Base-by-base conservation (phyloP, 2,797 vertebrate species). In the Melanotaenia boesemani region DNA sequence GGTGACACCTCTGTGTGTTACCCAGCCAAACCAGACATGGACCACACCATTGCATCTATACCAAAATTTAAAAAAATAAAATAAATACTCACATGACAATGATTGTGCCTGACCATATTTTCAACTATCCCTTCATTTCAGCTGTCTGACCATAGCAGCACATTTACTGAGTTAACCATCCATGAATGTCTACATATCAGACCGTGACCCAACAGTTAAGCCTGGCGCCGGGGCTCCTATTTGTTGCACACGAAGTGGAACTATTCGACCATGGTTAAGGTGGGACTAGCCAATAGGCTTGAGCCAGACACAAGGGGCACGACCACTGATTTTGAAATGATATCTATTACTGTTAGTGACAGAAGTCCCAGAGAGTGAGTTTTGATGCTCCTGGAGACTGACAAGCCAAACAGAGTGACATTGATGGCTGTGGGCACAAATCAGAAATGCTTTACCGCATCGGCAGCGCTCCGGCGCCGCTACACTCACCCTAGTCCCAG, bases 341-440 rank as follows among this genome's bases (percentile, higher is more conserved):
- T 96, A 97, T 97, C 96, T 92, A 95, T 97, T 96, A 96, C 96
- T 95, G 91, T 95, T 96, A 94, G 95, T 95, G 95, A 96, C 96
- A 96, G 95, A 92, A 83, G 93, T 94, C 93, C 90, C 89, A 91
- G 89, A 94, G 91, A 86, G 87, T 85, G 13, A 30, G 90, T 93
- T 92, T 92, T 97, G 96, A 97, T 83, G 74, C 84, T 96, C 91
- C 91, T 74, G 37, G 79, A 74, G 94, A 93, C 92, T 95, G 96
- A 97, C 96, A 94, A 92, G 85, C 89, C 88, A 26, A 89, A 89
- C 93, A 91, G 93, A 94, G 66, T 96, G 96, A 96, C 92, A 89
- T 93, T 97, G 95, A 97, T 96, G 94, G 93, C 95, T 95, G 95
- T 94, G 92, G 95, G 96, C 96, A 96, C 93, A 94, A 94, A 96